Base-by-base conservation (phyloP, 1,140 invertebrate genomes). In the Camponotus floridanus region DNA sequence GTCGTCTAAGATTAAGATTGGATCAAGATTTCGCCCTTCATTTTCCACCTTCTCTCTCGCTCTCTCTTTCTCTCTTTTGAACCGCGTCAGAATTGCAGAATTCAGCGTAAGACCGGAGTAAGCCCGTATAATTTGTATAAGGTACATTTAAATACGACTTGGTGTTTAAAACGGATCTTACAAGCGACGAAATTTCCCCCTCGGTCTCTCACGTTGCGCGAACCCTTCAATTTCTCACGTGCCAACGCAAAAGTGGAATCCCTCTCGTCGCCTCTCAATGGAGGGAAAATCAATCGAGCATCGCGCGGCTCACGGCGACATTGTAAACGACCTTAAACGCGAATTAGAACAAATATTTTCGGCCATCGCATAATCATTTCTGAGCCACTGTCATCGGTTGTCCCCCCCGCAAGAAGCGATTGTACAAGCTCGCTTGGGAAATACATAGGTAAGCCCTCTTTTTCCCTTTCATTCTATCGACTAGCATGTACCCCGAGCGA, bases 241-340 rank as follows among this genome's bases (percentile, higher is more conserved):
- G 51, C 42, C 42, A 39, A 31, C 55, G 68, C 55, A 83, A 83
- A 74, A 83, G 62, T 74, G 36, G 39, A n/a, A 26, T 73, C n/a
- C 55, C 8, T 48, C 55, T 81, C 36, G 55, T n/a, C 79, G 79
- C 15, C 79, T 74, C 57, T 83, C 71, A 83, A 68, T 51, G 18
- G 48, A 51, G 79, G 74, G 79, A 83, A 83, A 83, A 83, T 83
- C 79, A 83, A 83, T 83, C 79, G 79, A 83, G 79, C 79, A 81
- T 81, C 67, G 55, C 79, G 39, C 55, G 26, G n/a, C 57, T 62
- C n/a, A 9, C 55, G 18, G 79, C 55, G 68, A 74, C 79, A 26
- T 11, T 55, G n/a, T 61, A n/a, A n/a, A n/a, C n/a, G n/a, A n/a
- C 36, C 78, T 39, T 51, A 83, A 83, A 73, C 45, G 79, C 79